These are phyloP conservation scores for Colostygia pectinataria DNA, from an alignment of 2,888 invertebrate genomes.

Conservation along the genomic window DNA sequence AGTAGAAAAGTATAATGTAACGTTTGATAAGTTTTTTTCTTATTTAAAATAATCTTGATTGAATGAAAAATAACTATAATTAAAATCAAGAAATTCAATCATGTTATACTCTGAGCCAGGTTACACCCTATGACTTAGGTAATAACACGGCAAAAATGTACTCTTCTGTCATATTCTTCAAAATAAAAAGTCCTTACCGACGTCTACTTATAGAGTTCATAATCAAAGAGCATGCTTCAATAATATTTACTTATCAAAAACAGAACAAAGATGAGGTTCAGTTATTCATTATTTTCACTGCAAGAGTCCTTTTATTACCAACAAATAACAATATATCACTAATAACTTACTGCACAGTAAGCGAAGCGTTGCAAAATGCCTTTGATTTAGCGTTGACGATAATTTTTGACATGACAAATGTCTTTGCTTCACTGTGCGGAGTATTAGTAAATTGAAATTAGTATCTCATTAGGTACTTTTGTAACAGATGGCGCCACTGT, in stretches of 20 bases:
- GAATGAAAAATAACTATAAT: too few species aligned
- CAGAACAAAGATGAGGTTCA: slow-evolving; percentile 4
- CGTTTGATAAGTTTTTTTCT: too few species aligned
- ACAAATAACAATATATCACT: slow-evolving; percentile 25
- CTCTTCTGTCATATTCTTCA: too few species aligned
- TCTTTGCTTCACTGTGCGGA: slow-evolving; percentile 40
- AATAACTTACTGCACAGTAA: slow-evolving; percentile 41
- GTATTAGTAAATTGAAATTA: slow-evolving; percentile 15
- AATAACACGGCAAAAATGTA: too few species aligned
- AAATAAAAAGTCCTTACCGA: not conserved
- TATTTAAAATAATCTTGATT: too few species aligned
- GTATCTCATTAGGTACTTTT: too few species aligned
- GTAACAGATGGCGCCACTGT: slow-evolving; percentile 27
- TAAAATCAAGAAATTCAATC: too few species aligned
- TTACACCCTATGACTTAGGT: too few species aligned
- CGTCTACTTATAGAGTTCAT: too few species aligned
- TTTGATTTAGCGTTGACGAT: slow-evolving; percentile 58
- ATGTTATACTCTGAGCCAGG: too few species aligned
- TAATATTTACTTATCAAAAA: not conserved
- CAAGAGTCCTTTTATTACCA: slow-evolving; percentile 23
- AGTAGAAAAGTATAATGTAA: too few species aligned
- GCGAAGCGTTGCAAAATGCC: slow-evolving; percentile 60
- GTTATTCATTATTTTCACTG: slow-evolving; percentile 22
- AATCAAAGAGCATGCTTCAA: not conserved
- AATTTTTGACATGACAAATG: slow-evolving; percentile 35